Conservation (phyloP, 2,888 invertebrate genomes). For the Orchesellides sinensis region DNA sequence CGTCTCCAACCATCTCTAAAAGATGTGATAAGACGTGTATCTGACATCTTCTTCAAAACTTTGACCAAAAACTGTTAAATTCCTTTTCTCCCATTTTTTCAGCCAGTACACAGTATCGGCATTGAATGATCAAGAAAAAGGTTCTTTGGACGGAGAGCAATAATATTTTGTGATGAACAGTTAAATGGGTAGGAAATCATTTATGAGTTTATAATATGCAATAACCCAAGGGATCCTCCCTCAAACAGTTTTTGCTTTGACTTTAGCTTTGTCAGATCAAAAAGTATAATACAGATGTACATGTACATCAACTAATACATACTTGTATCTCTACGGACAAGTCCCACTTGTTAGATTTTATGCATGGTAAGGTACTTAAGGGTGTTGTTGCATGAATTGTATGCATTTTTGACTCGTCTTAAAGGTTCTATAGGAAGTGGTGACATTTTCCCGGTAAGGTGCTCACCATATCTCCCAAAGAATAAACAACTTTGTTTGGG, state of each 20-base stretch:
- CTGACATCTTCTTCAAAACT: neutral
- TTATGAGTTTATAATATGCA: slow-evolving; percentile 67
- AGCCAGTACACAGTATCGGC: neutral
- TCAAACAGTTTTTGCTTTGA: slow-evolving; percentile 14
- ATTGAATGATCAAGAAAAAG: neutral
- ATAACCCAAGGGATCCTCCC: slow-evolving; percentile 64
- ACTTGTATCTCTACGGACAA: neutral
- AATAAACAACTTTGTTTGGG: slow-evolving; percentile 50
- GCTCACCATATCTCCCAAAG: slow-evolving; percentile 45
- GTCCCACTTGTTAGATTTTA: neutral
- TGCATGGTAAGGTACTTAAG: slow-evolving; percentile 15
- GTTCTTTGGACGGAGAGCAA: slow-evolving; percentile 19
- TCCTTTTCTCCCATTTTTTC: slow-evolving; percentile 13
- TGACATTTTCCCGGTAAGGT: slow-evolving; percentile 63
- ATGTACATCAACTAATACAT: too few relatives aligned
- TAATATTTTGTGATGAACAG: slow-evolving; percentile 57
- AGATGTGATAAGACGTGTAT: slow-evolving; percentile 45
- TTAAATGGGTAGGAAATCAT: slow-evolving; percentile 66
- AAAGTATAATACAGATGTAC: neutral
- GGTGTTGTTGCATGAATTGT: slow-evolving; percentile 36
- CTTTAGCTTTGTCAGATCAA: slow-evolving; percentile 26
- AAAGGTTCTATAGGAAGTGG: slow-evolving; percentile 31
- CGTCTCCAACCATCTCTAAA: slow-evolving; percentile 7
- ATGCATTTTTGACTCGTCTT: slow-evolving; percentile 19
- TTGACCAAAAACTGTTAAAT: slow-evolving; percentile 9